Percentiles rank a stretch among this genome's conserved stretches.
phyloP scores from a whole-genome alignment of 2,797 vertebrate species.

The Silurus lanzhouensis region DNA sequence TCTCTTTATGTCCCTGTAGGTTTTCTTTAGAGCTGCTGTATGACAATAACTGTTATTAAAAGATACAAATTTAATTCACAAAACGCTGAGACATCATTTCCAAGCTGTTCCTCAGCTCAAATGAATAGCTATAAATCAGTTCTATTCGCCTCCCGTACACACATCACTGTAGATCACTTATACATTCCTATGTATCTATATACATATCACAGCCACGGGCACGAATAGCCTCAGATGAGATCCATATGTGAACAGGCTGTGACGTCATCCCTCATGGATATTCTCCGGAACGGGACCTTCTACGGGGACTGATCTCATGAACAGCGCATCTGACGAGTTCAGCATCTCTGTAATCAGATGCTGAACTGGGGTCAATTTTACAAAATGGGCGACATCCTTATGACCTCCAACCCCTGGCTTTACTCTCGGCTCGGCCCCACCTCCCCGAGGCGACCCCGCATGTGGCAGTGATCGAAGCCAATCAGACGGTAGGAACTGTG shows the following conservation, averaged over 20 bases:
- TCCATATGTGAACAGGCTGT: conserved; percentile 5
- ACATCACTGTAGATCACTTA: background rate
- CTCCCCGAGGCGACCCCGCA: conserved; percentile 24
- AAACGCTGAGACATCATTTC: no score
- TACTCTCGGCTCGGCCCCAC: background rate
- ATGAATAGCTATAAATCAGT: background rate
- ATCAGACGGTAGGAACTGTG: conserved; percentile 42
- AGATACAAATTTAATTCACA: background rate
- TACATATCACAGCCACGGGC: background rate
- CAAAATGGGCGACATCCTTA: conserved; percentile 50
- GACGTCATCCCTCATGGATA: background rate
- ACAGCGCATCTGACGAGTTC: conserved; percentile 16
- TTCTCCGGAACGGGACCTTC: background rate
- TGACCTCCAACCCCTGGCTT: conserved; percentile 43
- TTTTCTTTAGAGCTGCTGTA: background rate
- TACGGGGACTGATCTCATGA: background rate
- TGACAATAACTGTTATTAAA: background rate
- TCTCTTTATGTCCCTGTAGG: no score
- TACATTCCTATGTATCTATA: no score
- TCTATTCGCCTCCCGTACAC: background rate
- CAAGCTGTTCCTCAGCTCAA: background rate
- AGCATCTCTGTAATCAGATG: conserved; percentile 36
- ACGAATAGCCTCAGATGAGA: background rate
- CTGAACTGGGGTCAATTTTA: conserved; percentile 47
- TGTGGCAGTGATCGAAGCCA: conserved; percentile 55